Percentiles rank a stretch among this genome's conserved stretches.
These are phyloP conservation scores for Monopterus albus DNA, from an alignment of 2,113 vertebrate species.

Conservation along the genomic window DNA sequence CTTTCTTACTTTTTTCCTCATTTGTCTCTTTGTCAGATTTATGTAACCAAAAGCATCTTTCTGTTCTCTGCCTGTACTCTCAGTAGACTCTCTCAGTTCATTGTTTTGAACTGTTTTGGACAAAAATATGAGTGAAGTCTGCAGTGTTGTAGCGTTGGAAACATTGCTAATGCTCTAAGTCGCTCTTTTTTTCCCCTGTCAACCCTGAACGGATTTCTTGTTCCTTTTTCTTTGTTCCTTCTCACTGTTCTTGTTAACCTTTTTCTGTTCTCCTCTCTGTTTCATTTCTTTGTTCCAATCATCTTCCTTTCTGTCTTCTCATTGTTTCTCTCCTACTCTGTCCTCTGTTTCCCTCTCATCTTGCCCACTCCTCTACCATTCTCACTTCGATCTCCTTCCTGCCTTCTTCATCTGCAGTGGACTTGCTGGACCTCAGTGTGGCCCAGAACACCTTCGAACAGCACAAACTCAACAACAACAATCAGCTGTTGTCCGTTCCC, in stretches of 20 bases:
- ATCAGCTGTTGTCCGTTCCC: slow-evolving; percentile 89
- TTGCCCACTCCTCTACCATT: not conserved
- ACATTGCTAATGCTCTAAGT: slow-evolving; percentile 25
- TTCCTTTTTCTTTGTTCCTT: slow-evolving; percentile 15
- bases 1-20: not conserved
- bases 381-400: not conserved
- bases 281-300: not conserved
- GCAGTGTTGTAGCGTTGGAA: slow-evolving; percentile 29
- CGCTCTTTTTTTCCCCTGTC: not conserved
- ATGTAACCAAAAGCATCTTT: slow-evolving; percentile 29
- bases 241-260: slow-evolving; percentile 15
- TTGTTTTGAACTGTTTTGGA: slow-evolving; percentile 54
- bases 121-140: slow-evolving; percentile 40
- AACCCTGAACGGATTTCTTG: slow-evolving; percentile 1
- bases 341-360: not conserved
- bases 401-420: slow-evolving; percentile 82
- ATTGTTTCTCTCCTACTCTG: not conserved
- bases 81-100: not conserved
- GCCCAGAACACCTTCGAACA: slow-evolving; percentile 93
- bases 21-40: slow-evolving; percentile 35
- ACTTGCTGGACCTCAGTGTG: slow-evolving; percentile 91
- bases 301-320: not conserved
- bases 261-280: not conserved
- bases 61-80: slow-evolving; percentile 32
- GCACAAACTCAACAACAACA: slow-evolving; percentile 91